Conservation (phyloP, 1,140 invertebrate species). For the Leptinotarsa texana region DNA sequence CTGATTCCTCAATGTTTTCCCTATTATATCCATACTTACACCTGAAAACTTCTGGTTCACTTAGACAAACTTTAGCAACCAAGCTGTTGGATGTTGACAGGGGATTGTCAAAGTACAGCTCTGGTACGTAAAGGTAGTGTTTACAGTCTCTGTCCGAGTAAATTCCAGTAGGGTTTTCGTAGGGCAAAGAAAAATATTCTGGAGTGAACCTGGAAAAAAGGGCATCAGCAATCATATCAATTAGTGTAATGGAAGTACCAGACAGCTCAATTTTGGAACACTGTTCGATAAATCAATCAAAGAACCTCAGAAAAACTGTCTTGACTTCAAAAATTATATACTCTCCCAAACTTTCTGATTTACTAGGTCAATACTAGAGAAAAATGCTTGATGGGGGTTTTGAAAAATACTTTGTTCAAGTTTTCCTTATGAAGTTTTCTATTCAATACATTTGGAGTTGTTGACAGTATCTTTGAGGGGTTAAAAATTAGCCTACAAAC, state of each 20-base stretch:
- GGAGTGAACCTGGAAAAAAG: slow-evolving; percentile 18
- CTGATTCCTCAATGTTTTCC: no score
- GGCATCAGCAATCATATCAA: no score
- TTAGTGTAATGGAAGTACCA: no score
- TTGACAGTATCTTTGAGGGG: no score
- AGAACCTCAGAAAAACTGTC: no score
- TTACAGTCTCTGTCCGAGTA: slow-evolving; percentile 12
- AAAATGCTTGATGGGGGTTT: neutral
- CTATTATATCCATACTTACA: slow-evolving; percentile 11
- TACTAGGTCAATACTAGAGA: neutral
- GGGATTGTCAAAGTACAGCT: slow-evolving; percentile 23
- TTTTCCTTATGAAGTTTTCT: neutral
- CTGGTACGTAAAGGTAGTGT: slow-evolving; percentile 39
- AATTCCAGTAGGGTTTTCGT: neutral
- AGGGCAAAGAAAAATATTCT: slow-evolving; percentile 17
- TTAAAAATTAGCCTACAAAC: no score
- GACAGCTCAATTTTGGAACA: no score
- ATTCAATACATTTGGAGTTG: no score
- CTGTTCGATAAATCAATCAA: no score
- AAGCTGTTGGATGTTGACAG: slow-evolving; percentile 6
- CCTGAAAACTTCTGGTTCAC: slow-evolving; percentile 5
- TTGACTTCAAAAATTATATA: no score
- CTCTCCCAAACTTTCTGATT: neutral
- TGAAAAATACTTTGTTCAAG: neutral
- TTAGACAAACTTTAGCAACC: slow-evolving; percentile 29